Evolutionary conservation across 1,140 invertebrate genomes (phyloP), one percentile per base, ranked within the genome.

Genomic region (Ruditapes philippinarum): DNA sequence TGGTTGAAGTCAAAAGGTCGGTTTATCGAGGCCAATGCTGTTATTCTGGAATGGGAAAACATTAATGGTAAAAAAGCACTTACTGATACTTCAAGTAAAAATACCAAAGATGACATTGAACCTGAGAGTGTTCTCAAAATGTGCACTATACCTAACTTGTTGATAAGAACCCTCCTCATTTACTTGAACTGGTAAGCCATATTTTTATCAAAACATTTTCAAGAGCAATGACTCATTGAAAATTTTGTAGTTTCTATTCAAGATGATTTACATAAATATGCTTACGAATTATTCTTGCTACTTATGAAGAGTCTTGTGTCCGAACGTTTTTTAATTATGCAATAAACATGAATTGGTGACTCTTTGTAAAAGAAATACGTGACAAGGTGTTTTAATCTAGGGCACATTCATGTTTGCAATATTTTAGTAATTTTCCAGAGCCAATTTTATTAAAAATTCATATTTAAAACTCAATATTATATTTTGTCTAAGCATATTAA

Each of bases 1-100:
- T 94, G 94, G 94, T 79, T 94, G 12, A 74, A 92, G 25, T 88
- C 87, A 4, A 89, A 87, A 45, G 92, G 92, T 3, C 74, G 89
- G n/a, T 49, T 84, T 14, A 86, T 92, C 36, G 93, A 93, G 51
- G 93, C 93, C 0, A 60, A 89, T 1, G 65, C 82, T 54, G 89
- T 93, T 19, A 31, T 93, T 14, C 65, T 82, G 60, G 51, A 79
- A 25, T 86, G 89, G 19, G 93, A 92, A 14, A 45, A 89, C 45
- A 80, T 91, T 0, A 94, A 94, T 62, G 81, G 82, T 25, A 68
- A 70, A 17, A 73, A 74, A 17, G 54, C 60, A n/a, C 45, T 92
- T 11, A 76, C 88, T 1, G 60, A 90, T 11, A 90, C 91, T 28
- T 40, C 81, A 25, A 54, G 91, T 7, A 60, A 70, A 28, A 42